Percentiles rank a stretch among this genome's conserved stretches.
phyloP scores from a whole-genome alignment of 2,888 invertebrate species.

The Cosmorhoe ocellata region DNA sequence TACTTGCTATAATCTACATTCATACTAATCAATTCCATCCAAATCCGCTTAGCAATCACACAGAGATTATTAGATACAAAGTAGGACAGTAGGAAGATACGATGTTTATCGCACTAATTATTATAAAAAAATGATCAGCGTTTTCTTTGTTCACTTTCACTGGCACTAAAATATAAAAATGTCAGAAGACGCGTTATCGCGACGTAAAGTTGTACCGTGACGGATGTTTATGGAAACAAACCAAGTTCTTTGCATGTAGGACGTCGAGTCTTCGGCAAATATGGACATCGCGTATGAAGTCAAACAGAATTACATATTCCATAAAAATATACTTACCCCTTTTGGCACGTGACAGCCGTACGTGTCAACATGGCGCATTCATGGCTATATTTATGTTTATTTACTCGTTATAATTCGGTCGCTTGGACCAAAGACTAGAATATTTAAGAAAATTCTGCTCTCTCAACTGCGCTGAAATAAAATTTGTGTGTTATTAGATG shows the following conservation, averaged over 20 bases:
- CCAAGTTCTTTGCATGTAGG: slow-evolving; percentile 74
- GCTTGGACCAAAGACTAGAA: slow-evolving; percentile 1
- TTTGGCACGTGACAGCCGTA: slow-evolving; percentile 69
- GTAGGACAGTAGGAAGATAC: too few species aligned
- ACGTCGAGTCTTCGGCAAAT: slow-evolving; percentile 77
- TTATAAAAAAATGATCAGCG: too few species aligned
- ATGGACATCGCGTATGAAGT: slow-evolving; percentile 82
- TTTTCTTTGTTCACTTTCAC: too few species aligned
- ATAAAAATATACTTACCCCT: slow-evolving; percentile 82
- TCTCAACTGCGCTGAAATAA: neutral
- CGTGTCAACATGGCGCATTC: slow-evolving; percentile 43
- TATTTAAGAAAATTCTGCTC: neutral
- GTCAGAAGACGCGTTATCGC: too few species aligned
- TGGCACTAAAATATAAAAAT: too few species aligned
- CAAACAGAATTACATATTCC: slow-evolving; percentile 82
- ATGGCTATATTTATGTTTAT: slow-evolving; percentile 42
- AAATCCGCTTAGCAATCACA: too few species aligned
- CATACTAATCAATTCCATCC: too few species aligned
- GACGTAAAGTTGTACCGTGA: slow-evolving; percentile 24
- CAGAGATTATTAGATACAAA: too few species aligned
- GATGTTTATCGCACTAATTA: too few species aligned
- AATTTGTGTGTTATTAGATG: too few species aligned
- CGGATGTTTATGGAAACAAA: slow-evolving; percentile 48
- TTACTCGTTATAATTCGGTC: slow-evolving; percentile 22
- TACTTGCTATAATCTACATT: too few species aligned